phyloP scores from a whole-genome alignment of 2,888 invertebrate species.

The Tetragnatha montana region DNA sequence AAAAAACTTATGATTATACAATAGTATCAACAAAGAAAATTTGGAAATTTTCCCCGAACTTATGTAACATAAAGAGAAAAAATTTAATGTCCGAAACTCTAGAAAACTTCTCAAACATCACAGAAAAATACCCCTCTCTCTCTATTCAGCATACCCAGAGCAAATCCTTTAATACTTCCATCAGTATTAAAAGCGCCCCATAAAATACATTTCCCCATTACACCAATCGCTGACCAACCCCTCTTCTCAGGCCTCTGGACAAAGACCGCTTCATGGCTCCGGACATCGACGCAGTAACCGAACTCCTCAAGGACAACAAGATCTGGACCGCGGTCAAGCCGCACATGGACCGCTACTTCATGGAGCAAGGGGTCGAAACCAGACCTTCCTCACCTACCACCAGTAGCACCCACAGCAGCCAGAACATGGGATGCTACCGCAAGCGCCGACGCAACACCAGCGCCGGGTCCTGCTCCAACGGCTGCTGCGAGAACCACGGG shows the following conservation, averaged over 20 bases:
- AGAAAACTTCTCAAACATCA: no score
- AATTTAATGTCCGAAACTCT: no score
- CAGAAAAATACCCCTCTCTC: no score
- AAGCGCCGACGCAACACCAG: conserved; percentile 45
- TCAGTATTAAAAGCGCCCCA: no score
- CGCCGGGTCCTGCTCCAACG: conserved; percentile 46
- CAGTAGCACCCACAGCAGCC: conserved; percentile 57
- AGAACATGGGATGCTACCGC: neutral
- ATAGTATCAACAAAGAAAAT: no score
- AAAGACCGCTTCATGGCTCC: conserved; percentile 82
- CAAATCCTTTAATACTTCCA: no score
- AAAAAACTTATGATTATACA: no score
- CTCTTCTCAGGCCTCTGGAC: conserved; percentile 79
- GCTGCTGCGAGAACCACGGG: conserved; percentile 15
- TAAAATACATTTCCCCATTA: no score
- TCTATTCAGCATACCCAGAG: no score
- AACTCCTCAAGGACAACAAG: conserved; percentile 78
- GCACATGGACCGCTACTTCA: conserved; percentile 76
- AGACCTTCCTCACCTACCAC: conserved; percentile 79
- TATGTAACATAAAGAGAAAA: no score
- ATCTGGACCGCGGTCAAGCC: conserved; percentile 80
- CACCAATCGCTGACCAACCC: neutral
- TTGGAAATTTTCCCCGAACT: no score
- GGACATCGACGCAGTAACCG: conserved; percentile 81
- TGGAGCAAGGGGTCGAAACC: conserved; percentile 78